Evolutionary conservation across 2,113 vertebrate genomes (phyloP).

Genomic region (Ramphastos sulfuratus): DNA sequence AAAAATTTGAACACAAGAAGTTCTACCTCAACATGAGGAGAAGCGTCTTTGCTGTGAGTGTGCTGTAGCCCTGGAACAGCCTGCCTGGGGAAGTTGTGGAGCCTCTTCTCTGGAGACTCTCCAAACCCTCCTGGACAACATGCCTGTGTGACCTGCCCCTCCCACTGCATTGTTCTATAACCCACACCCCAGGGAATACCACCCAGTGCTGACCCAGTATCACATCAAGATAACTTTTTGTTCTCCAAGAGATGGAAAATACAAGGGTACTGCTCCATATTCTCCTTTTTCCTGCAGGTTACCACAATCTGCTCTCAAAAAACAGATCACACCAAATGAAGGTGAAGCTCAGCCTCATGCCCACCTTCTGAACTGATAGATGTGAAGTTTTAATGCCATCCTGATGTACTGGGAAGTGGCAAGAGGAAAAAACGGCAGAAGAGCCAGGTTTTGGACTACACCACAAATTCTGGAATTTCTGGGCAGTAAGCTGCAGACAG

Average conservation of each 20-base stretch:
- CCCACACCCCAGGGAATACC: neutral
- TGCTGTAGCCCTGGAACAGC: too few species aligned
- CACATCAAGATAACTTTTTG: fast-evolving
- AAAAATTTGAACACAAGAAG: too few species aligned
- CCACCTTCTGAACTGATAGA: neutral
- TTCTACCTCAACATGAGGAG: too few species aligned
- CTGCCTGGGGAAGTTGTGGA: too few species aligned
- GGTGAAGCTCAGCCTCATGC: neutral
- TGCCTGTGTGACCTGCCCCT: too few species aligned
- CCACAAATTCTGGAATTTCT: neutral
- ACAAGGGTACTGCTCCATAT: fast-evolving
- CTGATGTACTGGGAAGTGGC: fast-evolving
- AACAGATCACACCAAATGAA: fast-evolving
- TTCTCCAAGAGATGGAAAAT: neutral
- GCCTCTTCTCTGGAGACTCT: too few species aligned
- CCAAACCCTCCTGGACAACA: too few species aligned
- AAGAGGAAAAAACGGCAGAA: neutral
- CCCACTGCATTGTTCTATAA: neutral
- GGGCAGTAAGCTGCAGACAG: conserved; percentile 23
- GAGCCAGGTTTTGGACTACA: neutral
- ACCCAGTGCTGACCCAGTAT: fast-evolving
- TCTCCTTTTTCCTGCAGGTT: neutral
- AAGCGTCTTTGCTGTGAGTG: too few species aligned
- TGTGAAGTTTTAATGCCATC: fast-evolving
- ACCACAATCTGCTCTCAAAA: neutral